phyloP scores from a whole-genome alignment of 2,113 vertebrate genomes.

The Syngnathus typhle region DNA sequence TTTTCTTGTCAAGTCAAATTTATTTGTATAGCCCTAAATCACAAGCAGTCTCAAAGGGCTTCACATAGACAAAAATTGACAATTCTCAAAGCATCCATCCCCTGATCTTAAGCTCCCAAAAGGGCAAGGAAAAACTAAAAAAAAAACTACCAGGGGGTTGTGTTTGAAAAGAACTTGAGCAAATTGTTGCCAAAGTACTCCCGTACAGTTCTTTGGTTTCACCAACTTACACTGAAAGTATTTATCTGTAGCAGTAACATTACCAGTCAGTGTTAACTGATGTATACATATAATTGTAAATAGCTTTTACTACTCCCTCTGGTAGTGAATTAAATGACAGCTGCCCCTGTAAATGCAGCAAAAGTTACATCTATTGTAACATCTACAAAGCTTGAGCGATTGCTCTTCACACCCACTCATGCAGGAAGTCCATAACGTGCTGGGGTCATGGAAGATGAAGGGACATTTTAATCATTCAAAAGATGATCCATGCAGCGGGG shows the following conservation, averaged over 20 bases:
- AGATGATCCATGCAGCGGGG: constrained; percentile 30
- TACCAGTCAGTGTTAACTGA: too few species aligned
- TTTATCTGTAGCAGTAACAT: neutral
- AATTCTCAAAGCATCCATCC: too few species aligned
- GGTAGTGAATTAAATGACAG: neutral
- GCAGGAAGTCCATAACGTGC: constrained; percentile 16
- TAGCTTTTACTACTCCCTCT: too few species aligned
- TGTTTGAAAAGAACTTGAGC: constrained; percentile 15
- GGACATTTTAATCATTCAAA: constrained; percentile 37
- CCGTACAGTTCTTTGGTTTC: neutral
- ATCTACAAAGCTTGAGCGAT: neutral
- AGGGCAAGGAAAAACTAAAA: too few species aligned
- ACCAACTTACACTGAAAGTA: neutral
- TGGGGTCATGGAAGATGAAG: constrained; percentile 23
- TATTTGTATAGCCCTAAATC: too few species aligned
- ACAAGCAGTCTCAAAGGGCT: too few species aligned
- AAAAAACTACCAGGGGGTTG: too few species aligned
- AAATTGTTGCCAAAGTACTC: neutral
- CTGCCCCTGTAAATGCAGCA: neutral
- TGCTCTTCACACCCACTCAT: constrained; percentile 9
- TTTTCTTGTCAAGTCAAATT: too few species aligned
- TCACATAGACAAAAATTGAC: too few species aligned
- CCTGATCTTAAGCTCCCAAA: too few species aligned
- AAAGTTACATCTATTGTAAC: neutral
- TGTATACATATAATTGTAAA: too few species aligned